Conservation (phyloP, 92 coral and sea anemone genomes). For the Micromussa lordhowensis region DNA sequence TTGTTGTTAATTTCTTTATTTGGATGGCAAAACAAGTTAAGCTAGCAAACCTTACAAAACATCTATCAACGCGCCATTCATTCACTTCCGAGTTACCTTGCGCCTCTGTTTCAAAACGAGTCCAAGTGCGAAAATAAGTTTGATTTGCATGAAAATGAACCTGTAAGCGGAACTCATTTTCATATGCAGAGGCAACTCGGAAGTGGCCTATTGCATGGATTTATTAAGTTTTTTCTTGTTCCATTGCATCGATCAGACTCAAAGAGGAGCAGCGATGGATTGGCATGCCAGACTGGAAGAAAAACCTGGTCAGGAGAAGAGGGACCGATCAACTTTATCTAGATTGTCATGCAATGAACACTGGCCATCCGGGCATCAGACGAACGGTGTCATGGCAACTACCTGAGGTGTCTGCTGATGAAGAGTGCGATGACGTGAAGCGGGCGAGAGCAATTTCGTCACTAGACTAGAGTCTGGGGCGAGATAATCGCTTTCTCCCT, state of each 20-base stretch:
- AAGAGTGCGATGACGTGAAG: background rate
- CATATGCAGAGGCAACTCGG: too few species aligned
- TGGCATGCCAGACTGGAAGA: conserved; percentile 80
- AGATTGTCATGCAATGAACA: conserved; percentile 6
- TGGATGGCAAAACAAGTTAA: too few species aligned
- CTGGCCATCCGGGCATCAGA: background rate
- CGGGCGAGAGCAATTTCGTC: conserved; percentile 5
- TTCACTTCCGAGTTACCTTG: too few species aligned
- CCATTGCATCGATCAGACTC: conserved; percentile 22
- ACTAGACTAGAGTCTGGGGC: background rate
- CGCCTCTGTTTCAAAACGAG: too few species aligned
- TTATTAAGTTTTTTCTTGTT: background rate
- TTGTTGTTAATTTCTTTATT: too few species aligned
- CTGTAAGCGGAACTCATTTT: too few species aligned
- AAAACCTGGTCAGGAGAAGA: conserved; percentile 46
- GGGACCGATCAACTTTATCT: conserved; percentile 27
- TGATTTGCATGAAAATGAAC: too few species aligned
- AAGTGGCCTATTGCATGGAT: too few species aligned
- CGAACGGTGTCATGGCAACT: background rate
- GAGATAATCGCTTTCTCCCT: background rate
- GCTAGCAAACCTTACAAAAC: too few species aligned
- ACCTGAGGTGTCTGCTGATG: background rate
- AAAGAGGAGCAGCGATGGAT: conserved; percentile 61
- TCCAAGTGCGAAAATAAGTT: too few species aligned
- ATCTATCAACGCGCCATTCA: too few species aligned